These are phyloP conservation scores for Burhinus oedicnemus DNA, from an alignment of 2,113 vertebrate genomes.

Conservation along the genomic window DNA sequence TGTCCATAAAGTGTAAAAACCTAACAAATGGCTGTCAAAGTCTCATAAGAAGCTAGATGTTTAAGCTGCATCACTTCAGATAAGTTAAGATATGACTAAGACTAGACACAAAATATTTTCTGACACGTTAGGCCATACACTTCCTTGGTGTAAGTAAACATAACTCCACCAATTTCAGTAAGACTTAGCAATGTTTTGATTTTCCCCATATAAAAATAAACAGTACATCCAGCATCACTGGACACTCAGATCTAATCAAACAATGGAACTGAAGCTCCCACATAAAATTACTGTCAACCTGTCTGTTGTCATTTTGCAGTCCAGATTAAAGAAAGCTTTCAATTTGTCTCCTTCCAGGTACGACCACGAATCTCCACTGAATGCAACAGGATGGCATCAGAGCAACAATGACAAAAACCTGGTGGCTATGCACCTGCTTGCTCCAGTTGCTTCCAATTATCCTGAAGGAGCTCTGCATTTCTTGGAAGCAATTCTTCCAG, in stretches of 20 bases:
- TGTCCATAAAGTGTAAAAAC: not conserved
- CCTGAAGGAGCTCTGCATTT: not conserved
- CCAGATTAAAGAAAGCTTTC: not conserved
- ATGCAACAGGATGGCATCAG: not conserved
- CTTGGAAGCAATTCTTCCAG: not conserved
- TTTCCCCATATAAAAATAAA: conserved; percentile 12
- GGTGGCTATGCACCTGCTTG: not conserved
- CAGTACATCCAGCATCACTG: not conserved
- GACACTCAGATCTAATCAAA: conserved; percentile 2
- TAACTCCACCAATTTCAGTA: not conserved
- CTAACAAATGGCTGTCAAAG: not conserved
- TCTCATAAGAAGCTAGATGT: not conserved
- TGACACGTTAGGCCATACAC: not conserved
- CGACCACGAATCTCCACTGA: not conserved
- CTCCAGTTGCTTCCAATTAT: not conserved
- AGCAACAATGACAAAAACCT: not conserved
- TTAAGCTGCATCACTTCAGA: not conserved
- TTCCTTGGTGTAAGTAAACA: not conserved
- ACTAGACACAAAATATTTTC: not conserved
- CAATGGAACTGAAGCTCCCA: conserved; percentile 8
- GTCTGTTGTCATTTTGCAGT: not conserved
- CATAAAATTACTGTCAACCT: conserved; percentile 21
- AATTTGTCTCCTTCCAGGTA: not conserved
- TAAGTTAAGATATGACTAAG: not conserved
- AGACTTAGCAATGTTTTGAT: not conserved